These are phyloP conservation scores for Neria commutata DNA, from an alignment of 2,888 invertebrate genomes.

Conservation along the genomic window DNA sequence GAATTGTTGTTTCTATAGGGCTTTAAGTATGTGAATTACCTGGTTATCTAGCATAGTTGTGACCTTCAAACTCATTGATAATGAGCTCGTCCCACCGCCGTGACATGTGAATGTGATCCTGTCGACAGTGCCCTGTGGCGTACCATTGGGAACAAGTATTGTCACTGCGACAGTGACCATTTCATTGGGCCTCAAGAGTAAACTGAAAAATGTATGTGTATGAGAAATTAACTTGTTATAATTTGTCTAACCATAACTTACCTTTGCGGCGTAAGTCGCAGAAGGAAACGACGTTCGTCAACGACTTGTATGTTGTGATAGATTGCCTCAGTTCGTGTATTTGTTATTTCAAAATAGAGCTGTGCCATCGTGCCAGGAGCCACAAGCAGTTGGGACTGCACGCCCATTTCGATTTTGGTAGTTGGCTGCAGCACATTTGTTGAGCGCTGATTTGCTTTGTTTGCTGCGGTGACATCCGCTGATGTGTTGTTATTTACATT, in stretches of 20 bases:
- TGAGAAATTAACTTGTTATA: slow-evolving; percentile 2
- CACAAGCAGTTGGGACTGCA: slow-evolving; percentile 62
- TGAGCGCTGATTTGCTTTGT: slow-evolving; percentile 19
- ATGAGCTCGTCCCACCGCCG: slow-evolving; percentile 58
- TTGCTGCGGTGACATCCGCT: slow-evolving; percentile 1
- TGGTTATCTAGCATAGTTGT: slow-evolving; percentile 48
- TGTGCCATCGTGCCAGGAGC: slow-evolving; percentile 55
- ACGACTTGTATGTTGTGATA: slow-evolving; percentile 68
- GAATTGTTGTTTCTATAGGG: slow-evolving; percentile 9
- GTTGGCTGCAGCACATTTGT: slow-evolving; percentile 44
- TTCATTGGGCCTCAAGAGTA: slow-evolving; percentile 58
- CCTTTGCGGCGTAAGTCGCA: slow-evolving; percentile 65
- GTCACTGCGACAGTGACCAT: slow-evolving; percentile 67
- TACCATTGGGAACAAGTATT: slow-evolving; percentile 61
- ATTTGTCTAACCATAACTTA: slow-evolving; percentile 63
- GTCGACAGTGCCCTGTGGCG: slow-evolving; percentile 67
- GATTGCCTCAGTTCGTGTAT: slow-evolving; percentile 68
- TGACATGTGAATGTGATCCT: slow-evolving; percentile 69
- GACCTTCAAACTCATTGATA: slow-evolving; percentile 62
- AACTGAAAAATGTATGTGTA: slow-evolving; percentile 32
- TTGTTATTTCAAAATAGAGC: slow-evolving; percentile 76
- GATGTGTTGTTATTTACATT: neutral
- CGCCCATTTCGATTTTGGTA: slow-evolving; percentile 62
- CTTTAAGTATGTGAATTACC: slow-evolving; percentile 40
- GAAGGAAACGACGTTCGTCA: slow-evolving; percentile 67